These are phyloP conservation scores for Frankliniella intonsa DNA, from an alignment of 2,888 invertebrate species.

Conservation along the genomic window DNA sequence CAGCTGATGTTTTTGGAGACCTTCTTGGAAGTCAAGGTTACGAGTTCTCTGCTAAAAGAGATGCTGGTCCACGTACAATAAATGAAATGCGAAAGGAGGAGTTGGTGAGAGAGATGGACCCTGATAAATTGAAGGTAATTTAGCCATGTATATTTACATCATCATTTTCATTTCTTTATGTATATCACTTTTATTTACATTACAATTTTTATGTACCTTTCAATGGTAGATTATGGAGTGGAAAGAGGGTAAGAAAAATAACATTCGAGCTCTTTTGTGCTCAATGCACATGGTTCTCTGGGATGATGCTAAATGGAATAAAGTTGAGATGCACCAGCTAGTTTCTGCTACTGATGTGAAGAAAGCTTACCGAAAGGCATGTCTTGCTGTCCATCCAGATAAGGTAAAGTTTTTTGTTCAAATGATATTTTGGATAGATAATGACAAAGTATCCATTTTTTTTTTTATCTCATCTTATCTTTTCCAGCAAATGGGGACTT, in stretches of 20 bases:
- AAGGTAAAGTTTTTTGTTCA: constrained; percentile 61
- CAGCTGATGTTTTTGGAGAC: constrained; percentile 79
- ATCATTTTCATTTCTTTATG: not conserved
- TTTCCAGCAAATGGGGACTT: constrained; percentile 83
- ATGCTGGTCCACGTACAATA: constrained; percentile 77
- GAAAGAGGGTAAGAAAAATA: constrained; percentile 93
- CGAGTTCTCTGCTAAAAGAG: constrained; percentile 67
- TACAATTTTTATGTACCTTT: constrained; percentile 8
- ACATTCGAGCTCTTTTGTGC: constrained; percentile 90
- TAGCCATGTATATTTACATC: constrained; percentile 28
- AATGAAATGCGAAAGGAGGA: constrained; percentile 90
- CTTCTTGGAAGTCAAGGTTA: constrained; percentile 86
- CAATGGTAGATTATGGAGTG: constrained; percentile 59
- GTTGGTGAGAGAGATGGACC: constrained; percentile 82
- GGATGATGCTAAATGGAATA: constrained; percentile 89
- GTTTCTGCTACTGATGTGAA: constrained; percentile 91
- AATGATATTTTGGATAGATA: not conserved
- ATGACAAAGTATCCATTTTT: not conserved
- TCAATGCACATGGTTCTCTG: constrained; percentile 91
- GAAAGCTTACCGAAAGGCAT: constrained; percentile 90
- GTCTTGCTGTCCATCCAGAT: constrained; percentile 96
- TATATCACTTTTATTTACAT: constrained; percentile 29
- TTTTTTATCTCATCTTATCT: constrained; percentile 37
- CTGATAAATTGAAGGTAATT: constrained; percentile 70
- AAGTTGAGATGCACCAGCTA: constrained; percentile 91